phyloP scores from a whole-genome alignment of 2,888 invertebrate species.

The Pterostichus madidus region DNA sequence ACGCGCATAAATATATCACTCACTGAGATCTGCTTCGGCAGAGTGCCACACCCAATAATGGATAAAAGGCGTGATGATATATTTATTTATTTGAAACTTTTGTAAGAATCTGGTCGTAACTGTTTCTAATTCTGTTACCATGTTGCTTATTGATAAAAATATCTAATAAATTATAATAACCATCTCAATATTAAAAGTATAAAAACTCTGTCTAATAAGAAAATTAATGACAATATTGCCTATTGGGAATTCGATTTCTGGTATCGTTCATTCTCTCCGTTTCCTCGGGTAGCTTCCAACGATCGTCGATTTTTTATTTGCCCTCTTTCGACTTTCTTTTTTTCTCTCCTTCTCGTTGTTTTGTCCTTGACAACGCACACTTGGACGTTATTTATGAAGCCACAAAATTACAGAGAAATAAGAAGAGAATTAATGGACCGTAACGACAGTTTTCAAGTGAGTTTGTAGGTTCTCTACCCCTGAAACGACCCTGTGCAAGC shows the following conservation, averaged over 20 bases:
- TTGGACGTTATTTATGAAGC: constrained; percentile 53
- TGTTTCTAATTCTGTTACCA: too few species aligned
- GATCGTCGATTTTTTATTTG: constrained; percentile 37
- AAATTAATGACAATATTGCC: background rate
- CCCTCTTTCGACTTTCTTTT: constrained; percentile 19
- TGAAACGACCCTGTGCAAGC: constrained; percentile 15
- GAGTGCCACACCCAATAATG: too few species aligned
- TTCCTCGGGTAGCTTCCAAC: background rate
- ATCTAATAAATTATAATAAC: background rate
- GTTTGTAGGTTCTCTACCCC: constrained; percentile 39
- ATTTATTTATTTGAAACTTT: too few species aligned
- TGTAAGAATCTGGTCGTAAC: too few species aligned
- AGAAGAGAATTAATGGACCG: constrained; percentile 52
- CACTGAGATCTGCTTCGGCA: too few species aligned
- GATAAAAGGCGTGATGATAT: too few species aligned
- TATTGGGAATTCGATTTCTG: constrained; percentile 15
- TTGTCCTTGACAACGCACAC: constrained; percentile 54
- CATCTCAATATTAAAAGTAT: background rate
- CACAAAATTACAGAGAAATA: constrained; percentile 38
- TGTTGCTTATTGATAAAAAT: too few species aligned
- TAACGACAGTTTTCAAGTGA: constrained; percentile 27
- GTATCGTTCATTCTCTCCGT: background rate
- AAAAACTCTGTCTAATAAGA: background rate
- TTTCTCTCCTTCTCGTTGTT: constrained; percentile 6
- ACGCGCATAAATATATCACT: too few species aligned